Conservation (phyloP, 2,797 vertebrate genomes). For the Anisognathus igniventris region DNA sequence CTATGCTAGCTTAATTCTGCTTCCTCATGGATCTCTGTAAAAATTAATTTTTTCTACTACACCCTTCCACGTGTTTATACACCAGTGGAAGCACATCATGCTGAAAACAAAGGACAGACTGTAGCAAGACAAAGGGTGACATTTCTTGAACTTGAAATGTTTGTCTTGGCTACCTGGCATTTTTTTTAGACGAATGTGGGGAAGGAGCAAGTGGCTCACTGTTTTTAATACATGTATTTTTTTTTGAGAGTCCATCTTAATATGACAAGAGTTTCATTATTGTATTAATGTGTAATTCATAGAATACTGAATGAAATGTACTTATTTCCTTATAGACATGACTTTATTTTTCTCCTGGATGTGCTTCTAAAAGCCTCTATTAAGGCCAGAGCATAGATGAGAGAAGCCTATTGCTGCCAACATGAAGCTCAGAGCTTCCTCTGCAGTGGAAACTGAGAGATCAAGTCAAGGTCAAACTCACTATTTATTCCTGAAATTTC, state of each 20-base stretch:
- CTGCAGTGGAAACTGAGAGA: conserved; percentile 44
- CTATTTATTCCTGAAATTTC: conserved; percentile 61
- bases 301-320: background rate
- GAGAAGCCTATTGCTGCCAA: background rate
- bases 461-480: conserved; percentile 51
- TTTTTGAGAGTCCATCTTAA: background rate
- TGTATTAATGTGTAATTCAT: background rate
- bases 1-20: background rate
- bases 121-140: background rate
- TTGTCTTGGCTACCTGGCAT: background rate
- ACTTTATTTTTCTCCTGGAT: background rate
- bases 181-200: background rate
- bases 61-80: background rate
- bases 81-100: background rate
- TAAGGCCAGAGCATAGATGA: background rate
- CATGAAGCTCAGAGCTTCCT: conserved; percentile 40
- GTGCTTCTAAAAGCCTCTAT: background rate
- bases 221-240: background rate
- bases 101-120: background rate
- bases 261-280: background rate
- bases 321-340: background rate
- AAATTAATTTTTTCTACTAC: rapidly evolving
- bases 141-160: background rate
- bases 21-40: background rate
- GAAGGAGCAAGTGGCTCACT: background rate